Evolutionary conservation across 2,113 vertebrate genomes (phyloP).

Genomic region (Motacilla tschutschensis): DNA sequence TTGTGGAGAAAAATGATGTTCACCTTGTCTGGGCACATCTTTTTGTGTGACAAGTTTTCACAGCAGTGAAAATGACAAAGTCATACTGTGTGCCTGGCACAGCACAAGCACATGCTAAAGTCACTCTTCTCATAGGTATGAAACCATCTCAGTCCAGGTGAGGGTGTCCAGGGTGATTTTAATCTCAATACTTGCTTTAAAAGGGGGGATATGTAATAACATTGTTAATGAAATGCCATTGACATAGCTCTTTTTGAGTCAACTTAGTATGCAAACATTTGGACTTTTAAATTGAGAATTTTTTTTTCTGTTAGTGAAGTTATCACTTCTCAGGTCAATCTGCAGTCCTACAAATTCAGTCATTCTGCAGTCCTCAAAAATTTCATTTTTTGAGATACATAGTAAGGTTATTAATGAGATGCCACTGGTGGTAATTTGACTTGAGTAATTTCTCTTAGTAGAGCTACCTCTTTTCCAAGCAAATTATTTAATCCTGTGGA

Average conservation of each 20-base stretch:
- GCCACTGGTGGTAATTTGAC: background rate
- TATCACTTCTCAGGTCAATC: background rate
- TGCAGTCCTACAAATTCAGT: background rate
- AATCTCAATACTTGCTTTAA: background rate
- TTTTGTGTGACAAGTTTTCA: background rate
- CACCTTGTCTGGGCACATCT: background rate
- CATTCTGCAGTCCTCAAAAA: background rate
- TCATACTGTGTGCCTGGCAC: background rate
- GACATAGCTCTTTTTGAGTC: background rate
- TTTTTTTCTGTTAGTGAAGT: background rate
- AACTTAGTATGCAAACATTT: background rate
- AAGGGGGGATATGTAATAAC: background rate
- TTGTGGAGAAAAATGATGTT: background rate
- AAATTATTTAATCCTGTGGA: background rate
- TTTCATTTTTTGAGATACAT: background rate
- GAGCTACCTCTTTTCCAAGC: background rate
- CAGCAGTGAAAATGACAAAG: background rate
- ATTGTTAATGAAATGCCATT: background rate
- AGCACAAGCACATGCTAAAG: background rate
- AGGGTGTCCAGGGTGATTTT: background rate
- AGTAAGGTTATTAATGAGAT: background rate
- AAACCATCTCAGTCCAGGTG: background rate
- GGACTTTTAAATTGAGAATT: background rate
- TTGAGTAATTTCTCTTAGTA: background rate
- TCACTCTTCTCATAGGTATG: background rate